A percentile compares a stretch with the other conserved stretches of the same genome.
Conservation (phyloP, 2,888 invertebrate species). For the Caenorhabditis sulstoni region DNA sequence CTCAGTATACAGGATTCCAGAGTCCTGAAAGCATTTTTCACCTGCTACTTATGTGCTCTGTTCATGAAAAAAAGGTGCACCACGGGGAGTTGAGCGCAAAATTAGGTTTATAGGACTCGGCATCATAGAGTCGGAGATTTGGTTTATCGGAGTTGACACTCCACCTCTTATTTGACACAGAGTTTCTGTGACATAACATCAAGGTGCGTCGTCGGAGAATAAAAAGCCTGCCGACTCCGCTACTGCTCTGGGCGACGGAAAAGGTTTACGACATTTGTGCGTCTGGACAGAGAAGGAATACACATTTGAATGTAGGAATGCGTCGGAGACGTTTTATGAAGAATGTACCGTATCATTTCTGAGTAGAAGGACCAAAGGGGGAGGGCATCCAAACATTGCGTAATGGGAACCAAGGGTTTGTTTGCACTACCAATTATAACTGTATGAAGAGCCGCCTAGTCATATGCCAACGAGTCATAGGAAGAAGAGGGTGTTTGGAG, state of each 20-base stretch:
- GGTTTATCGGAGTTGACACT: slow-evolving; percentile 25
- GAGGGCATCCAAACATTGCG: slow-evolving; percentile 40
- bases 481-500: slow-evolving; percentile 4
- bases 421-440: slow-evolving; percentile 30
- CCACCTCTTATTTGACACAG: slow-evolving; percentile 18
- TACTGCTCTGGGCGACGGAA: neutral
- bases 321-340: neutral
- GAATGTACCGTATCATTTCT: slow-evolving; percentile 1
- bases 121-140: slow-evolving; percentile 8
- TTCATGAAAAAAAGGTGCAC: neutral
- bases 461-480: slow-evolving; percentile 13
- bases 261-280: slow-evolving; percentile 5
- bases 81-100: slow-evolving; percentile 5
- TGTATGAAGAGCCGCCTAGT: slow-evolving; percentile 5
- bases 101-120: slow-evolving; percentile 30
- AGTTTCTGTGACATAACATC: slow-evolving; percentile 38
- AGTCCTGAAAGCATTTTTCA: neutral
- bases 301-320: neutral
- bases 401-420: slow-evolving; percentile 3
- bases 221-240: slow-evolving; percentile 1
- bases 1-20: too few species aligned
- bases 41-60: neutral
- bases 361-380: neutral
- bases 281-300: neutral
- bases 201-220: neutral